A percentile compares a stretch with the other conserved stretches of the same genome.
Evolutionary conservation across 1,140 invertebrate species (phyloP).

Genomic region (Tetramorium alpestre): DNA sequence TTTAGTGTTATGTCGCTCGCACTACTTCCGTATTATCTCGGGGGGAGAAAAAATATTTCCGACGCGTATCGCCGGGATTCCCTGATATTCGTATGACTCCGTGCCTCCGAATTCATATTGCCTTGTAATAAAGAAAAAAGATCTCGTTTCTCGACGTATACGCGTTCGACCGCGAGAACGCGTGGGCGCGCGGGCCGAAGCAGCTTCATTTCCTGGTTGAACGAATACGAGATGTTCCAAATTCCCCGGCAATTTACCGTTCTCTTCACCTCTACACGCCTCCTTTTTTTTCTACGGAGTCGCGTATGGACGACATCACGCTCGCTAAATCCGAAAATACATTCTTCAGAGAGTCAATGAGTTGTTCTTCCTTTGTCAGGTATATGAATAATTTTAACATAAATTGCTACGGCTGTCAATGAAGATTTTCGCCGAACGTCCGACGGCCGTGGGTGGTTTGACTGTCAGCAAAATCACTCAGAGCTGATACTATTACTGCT

Average conservation of each 20-base stretch:
- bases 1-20: not conserved
- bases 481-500: not conserved
- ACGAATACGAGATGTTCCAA: not conserved
- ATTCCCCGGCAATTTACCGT: not conserved
- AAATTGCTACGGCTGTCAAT: not conserved
- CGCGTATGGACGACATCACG: not conserved
- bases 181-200: not conserved
- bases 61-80: not conserved
- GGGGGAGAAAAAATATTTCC: not conserved
- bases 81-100: not conserved
- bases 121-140: not conserved
- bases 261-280: not conserved
- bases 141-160: no score
- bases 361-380: not conserved
- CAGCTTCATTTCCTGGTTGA: conserved; percentile 28
- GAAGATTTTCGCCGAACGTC: not conserved
- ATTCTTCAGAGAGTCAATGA: not conserved
- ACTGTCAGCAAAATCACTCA: not conserved
- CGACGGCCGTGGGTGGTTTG: not conserved
- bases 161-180: not conserved
- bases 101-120: not conserved
- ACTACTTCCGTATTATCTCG: conserved; percentile 21
- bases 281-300: not conserved
- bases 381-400: conserved; percentile 23
- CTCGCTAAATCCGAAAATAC: not conserved